Percentiles rank a stretch among this genome's conserved stretches.
phyloP scores from a whole-genome alignment of 2,797 vertebrate genomes.

The Acanthurus leucopareius region DNA sequence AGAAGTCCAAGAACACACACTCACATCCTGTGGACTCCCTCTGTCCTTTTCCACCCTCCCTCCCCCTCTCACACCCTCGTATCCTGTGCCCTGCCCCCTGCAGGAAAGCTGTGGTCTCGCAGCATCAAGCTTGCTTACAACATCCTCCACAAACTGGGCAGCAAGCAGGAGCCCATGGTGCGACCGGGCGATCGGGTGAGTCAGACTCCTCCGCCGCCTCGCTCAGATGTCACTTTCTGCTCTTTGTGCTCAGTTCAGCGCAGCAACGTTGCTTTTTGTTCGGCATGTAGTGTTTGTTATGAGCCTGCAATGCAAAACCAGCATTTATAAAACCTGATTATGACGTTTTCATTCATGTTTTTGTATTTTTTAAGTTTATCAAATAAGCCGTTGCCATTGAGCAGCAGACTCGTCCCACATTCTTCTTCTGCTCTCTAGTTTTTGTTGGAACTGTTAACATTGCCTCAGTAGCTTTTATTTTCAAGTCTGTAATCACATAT shows the following conservation, averaged over 20 bases:
- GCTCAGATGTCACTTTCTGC: neutral
- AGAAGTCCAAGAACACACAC: slow-evolving; percentile 37
- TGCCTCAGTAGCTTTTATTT: neutral
- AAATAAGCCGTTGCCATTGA: neutral
- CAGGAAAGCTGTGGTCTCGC: slow-evolving; percentile 98
- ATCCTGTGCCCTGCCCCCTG: slow-evolving; percentile 59
- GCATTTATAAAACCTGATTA: neutral
- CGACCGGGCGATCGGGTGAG: slow-evolving; percentile 97
- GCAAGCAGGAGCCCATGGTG: slow-evolving; percentile 99
- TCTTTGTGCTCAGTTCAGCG: neutral
- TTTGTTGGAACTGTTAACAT: no score
- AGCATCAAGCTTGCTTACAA: slow-evolving; percentile 99
- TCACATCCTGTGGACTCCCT: slow-evolving; percentile 16
- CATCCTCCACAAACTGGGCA: slow-evolving; percentile 98
- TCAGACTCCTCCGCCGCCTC: slow-evolving; percentile 44
- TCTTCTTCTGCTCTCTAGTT: neutral
- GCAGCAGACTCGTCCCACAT: neutral
- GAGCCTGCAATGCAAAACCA: neutral
- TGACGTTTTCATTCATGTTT: neutral
- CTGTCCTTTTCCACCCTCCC: neutral
- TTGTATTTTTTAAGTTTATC: neutral
- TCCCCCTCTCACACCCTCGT: slow-evolving; percentile 15
- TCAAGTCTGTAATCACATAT: neutral
- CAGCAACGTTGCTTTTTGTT: no score
- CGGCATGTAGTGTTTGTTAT: no score